Conservation (phyloP, 2,888 invertebrate genomes). For the Sarcophaga rosellei region DNA sequence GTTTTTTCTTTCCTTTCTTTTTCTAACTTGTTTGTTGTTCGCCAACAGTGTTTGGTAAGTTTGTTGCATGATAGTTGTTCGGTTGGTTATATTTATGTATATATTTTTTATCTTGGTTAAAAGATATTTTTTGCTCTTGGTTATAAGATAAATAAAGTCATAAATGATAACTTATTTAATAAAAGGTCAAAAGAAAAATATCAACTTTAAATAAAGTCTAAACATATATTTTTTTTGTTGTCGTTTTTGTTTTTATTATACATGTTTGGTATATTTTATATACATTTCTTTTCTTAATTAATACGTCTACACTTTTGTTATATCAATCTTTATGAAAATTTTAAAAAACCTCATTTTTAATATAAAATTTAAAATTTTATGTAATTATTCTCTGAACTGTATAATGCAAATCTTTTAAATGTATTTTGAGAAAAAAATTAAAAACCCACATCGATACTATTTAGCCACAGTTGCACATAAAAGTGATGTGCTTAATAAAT, state of each 20-base stretch:
- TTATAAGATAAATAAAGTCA: not conserved
- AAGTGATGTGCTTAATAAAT: too few relatives aligned
- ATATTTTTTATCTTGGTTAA: not conserved
- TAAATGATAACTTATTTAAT: constrained; percentile 44
- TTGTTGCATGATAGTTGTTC: constrained; percentile 59
- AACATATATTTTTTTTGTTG: not conserved
- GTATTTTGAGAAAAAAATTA: too few relatives aligned
- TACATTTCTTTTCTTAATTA: not conserved
- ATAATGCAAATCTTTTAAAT: too few relatives aligned
- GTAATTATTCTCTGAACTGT: too few relatives aligned
- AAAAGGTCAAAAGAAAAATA: constrained; percentile 66
- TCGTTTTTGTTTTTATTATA: not conserved
- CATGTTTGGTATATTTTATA: not conserved
- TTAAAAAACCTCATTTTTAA: too few relatives aligned
- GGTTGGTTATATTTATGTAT: constrained; percentile 29
- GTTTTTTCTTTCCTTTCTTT: constrained; percentile 16
- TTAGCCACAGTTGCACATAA: too few relatives aligned
- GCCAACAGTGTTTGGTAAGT: not conserved
- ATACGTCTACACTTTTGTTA: too few relatives aligned
- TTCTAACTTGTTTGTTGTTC: constrained; percentile 24
- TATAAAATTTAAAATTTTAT: too few relatives aligned
- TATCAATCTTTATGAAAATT: too few relatives aligned
- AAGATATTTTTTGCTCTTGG: not conserved
- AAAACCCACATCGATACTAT: too few relatives aligned
- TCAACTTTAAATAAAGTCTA: constrained; percentile 36